Conservation (phyloP, 1,140 invertebrate genomes). For the Cotesia glomerata region DNA sequence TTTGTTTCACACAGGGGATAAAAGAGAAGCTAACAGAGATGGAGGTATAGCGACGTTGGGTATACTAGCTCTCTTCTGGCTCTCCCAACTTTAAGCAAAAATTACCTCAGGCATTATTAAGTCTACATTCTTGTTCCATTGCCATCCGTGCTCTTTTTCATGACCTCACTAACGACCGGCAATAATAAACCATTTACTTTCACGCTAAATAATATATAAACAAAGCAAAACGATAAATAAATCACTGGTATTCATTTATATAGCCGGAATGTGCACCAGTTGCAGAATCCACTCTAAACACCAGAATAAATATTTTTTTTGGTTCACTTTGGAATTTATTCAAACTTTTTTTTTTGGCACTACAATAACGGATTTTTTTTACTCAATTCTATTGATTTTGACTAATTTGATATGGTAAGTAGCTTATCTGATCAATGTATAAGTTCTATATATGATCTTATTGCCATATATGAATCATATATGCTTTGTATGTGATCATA, state of each 20-base stretch:
- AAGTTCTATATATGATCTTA: too few species aligned
- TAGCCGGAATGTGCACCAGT: background rate
- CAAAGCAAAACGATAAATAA: background rate
- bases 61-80: too few species aligned
- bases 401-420: too few species aligned
- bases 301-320: too few species aligned
- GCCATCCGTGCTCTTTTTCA: background rate
- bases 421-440: too few species aligned
- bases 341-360: too few species aligned
- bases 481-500: too few species aligned
- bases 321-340: too few species aligned
- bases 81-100: background rate
- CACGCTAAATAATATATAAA: background rate
- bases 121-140: conserved; percentile 7
- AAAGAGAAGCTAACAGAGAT: background rate
- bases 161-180: conserved; percentile 6
- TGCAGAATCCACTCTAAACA: too few species aligned
- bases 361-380: too few species aligned
- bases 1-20: background rate
- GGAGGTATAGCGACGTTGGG: background rate
- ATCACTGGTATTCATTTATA: background rate
- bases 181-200: conserved; percentile 10
- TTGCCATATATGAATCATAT: too few species aligned
- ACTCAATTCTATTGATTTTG: too few species aligned
- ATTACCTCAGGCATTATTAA: background rate